phyloP scores from a whole-genome alignment of 30 jellyfish, hydroid and myxozoan species.

The Aurelia aurita complex sp. Pacific region DNA sequence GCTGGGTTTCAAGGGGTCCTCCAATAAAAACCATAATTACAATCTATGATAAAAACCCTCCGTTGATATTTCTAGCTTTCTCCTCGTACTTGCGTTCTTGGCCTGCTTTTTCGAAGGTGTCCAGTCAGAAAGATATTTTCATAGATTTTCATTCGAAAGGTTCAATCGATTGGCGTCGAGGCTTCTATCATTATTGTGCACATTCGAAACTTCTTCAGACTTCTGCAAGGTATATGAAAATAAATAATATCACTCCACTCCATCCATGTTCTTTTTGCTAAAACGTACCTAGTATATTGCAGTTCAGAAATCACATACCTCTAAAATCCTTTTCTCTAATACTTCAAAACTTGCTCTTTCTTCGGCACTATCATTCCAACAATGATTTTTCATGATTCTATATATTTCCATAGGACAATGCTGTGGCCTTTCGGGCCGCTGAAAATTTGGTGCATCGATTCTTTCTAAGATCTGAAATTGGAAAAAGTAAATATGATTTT shows the following conservation, averaged over 20 bases:
- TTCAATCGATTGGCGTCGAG: too few species aligned
- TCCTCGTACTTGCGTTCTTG: too few species aligned
- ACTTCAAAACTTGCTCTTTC: constrained; percentile 78
- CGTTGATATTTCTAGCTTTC: too few species aligned
- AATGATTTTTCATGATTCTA: constrained; percentile 51
- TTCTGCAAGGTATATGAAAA: not conserved
- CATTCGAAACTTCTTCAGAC: too few species aligned
- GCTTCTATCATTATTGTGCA: too few species aligned
- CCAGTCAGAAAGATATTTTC: too few species aligned
- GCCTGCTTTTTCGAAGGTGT: too few species aligned
- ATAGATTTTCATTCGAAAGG: too few species aligned
- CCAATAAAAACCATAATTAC: not conserved
- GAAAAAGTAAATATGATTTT: not conserved
- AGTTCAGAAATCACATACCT: constrained; percentile 52
- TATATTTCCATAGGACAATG: constrained; percentile 87
- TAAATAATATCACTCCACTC: too few species aligned
- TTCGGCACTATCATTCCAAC: constrained; percentile 89
- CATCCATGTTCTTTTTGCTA: not conserved
- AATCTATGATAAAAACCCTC: not conserved
- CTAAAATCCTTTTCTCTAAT: constrained; percentile 63
- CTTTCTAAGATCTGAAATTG: constrained; percentile 71
- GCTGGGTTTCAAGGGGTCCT: too few species aligned
- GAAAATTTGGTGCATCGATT: constrained; percentile 88
- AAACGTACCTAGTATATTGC: not conserved
- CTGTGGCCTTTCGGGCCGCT: constrained; percentile 84